Conservation (phyloP, 2,113 vertebrate species). For the Balaeniceps rex region DNA sequence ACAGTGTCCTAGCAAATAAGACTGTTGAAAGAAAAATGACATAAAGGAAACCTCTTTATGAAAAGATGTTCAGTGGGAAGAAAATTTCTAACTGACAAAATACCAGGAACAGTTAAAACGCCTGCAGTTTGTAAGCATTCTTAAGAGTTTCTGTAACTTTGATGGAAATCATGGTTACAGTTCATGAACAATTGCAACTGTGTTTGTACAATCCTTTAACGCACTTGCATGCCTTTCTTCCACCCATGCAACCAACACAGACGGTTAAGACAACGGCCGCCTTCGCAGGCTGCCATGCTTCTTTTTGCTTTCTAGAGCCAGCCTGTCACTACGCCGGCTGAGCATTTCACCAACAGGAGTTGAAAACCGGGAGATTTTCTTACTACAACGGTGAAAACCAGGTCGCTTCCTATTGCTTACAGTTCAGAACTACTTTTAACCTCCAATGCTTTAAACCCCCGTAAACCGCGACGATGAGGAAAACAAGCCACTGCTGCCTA, state of each 20-base stretch:
- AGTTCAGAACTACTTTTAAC: no score
- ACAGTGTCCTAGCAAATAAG: background rate
- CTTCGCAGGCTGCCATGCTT: accelerated
- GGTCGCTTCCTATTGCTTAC: background rate
- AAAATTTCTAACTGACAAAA: background rate
- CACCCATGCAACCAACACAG: accelerated
- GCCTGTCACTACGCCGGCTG: accelerated
- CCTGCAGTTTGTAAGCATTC: no score
- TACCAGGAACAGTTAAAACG: accelerated
- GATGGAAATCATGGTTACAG: accelerated
- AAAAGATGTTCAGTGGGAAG: background rate
- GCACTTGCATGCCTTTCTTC: accelerated
- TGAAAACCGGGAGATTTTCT: background rate
- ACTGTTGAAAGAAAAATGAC: no score
- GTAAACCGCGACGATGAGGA: accelerated
- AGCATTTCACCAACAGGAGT: accelerated
- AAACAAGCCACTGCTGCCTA: background rate
- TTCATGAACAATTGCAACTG: accelerated
- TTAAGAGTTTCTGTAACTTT: no score
- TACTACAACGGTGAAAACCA: no score
- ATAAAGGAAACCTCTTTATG: background rate
- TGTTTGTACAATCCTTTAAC: no score
- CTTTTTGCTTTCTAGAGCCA: no score
- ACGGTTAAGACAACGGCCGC: accelerated
- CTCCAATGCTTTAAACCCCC: no score